Evolutionary conservation across 2,113 vertebrate species (phyloP).

Genomic region (Emydocephalus ijimae): DNA sequence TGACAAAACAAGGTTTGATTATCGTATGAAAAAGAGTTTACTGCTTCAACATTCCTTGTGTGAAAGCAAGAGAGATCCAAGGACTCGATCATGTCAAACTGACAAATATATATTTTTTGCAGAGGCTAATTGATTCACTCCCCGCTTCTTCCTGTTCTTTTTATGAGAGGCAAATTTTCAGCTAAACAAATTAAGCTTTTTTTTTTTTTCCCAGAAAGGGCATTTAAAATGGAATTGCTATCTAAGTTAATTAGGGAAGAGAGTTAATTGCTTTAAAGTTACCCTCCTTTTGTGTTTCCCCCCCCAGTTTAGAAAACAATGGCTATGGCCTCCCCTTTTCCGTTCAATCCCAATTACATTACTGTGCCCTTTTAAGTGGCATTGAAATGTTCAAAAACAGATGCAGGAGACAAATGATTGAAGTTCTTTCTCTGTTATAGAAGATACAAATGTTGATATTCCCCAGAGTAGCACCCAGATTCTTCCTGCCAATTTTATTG

Average conservation of each 20-base stretch:
- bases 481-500: background rate
- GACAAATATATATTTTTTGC: conserved; percentile 19
- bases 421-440: background rate
- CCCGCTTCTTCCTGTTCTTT: background rate
- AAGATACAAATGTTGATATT: background rate
- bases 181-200: conserved; percentile 21
- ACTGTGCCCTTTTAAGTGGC: background rate
- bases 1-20: background rate
- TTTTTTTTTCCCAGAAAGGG: background rate
- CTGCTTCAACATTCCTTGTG: background rate
- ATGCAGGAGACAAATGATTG: background rate
- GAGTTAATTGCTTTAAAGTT: conserved; percentile 37
- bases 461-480: background rate
- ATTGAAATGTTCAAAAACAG: background rate
- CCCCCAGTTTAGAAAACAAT: conserved; percentile 2
- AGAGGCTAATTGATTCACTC: conserved; percentile 21
- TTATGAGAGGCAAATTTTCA: conserved; percentile 19
- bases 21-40: background rate
- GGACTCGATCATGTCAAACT: background rate
- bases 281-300: conserved; percentile 21
- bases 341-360: conserved; percentile 37
- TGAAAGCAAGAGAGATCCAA: background rate
- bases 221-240: conserved; percentile 23
- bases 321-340: conserved; percentile 5
- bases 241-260: conserved; percentile 40